A percentile compares a stretch with the other conserved stretches of the same genome.
phyloP scores from a whole-genome alignment of 2,797 vertebrate genomes.

The Phalloptychus januarius region DNA sequence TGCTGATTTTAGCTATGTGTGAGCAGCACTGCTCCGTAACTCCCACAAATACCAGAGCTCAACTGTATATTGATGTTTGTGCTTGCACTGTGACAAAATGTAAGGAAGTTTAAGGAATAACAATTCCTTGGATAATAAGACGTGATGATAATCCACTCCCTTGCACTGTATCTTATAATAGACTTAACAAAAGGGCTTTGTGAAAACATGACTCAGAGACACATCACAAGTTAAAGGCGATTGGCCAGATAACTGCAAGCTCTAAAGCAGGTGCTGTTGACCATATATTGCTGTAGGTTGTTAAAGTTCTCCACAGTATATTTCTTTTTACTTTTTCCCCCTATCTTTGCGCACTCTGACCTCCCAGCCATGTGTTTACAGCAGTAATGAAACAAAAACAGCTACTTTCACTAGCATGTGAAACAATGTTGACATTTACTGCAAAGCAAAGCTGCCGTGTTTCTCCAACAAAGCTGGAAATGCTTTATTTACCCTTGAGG shows the following conservation, averaged over 20 bases:
- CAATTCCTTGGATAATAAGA: slow-evolving; percentile 9
- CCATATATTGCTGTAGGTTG: not conserved
- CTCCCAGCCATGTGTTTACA: not conserved
- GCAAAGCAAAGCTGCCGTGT: not conserved
- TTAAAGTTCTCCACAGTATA: not conserved
- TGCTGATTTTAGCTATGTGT: not conserved
- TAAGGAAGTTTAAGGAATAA: not conserved
- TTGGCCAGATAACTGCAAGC: slow-evolving; percentile 55
- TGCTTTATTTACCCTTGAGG: slow-evolving; percentile 5
- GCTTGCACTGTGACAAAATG: not conserved
- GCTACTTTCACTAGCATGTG: not conserved
- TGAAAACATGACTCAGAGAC: slow-evolving; percentile 44
- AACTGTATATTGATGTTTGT: not conserved
- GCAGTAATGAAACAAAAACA: not conserved
- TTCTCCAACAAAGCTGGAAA: not conserved
- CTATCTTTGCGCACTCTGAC: not conserved
- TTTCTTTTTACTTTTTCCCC: not conserved
- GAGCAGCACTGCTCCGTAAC: not conserved
- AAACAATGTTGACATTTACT: not conserved
- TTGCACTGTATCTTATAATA: slow-evolving; percentile 59
- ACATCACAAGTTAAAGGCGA: slow-evolving; percentile 59
- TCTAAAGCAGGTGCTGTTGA: slow-evolving; percentile 46
- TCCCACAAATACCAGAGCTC: not conserved
- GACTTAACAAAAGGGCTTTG: slow-evolving; percentile 58
- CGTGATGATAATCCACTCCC: slow-evolving; percentile 52